Percentiles rank a stretch among this genome's conserved stretches.
These are phyloP conservation scores for Tetranychus piercei DNA, from an alignment of 2,888 invertebrate genomes.

Conservation along the genomic window DNA sequence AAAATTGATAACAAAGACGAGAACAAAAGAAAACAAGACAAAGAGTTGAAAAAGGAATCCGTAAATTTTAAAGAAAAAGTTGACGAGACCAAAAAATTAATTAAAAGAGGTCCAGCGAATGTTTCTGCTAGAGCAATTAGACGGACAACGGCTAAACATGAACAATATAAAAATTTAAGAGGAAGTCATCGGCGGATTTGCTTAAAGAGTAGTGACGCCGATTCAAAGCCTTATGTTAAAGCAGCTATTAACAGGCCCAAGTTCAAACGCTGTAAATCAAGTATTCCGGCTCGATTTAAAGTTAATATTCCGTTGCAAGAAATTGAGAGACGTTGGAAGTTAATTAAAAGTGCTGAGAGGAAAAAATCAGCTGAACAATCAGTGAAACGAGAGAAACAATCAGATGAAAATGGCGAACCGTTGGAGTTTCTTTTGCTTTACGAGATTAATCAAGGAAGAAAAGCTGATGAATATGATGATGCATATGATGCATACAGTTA, in stretches of 20 bases:
- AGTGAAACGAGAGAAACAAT: background rate
- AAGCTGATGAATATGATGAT: background rate
- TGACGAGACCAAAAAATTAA: background rate
- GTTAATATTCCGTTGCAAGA: conserved; percentile 13
- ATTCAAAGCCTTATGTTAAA: conserved; percentile 2
- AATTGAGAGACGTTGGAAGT: conserved; percentile 13
- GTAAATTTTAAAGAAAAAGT: background rate
- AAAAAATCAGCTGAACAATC: conserved; percentile 8
- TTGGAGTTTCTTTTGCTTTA: conserved; percentile 1
- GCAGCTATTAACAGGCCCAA: conserved; percentile 28
- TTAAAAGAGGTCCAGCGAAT: background rate
- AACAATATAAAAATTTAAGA: background rate
- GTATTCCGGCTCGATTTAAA: conserved; percentile 16
- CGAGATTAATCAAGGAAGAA: conserved; percentile 13
- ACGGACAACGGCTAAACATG: conserved; percentile 8
- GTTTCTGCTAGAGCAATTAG: background rate
- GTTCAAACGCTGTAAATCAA: conserved; percentile 44
- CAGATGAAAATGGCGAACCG: background rate
- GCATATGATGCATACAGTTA: background rate
- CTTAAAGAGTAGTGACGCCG: background rate
- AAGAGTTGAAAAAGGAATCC: background rate
- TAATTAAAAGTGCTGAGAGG: conserved; percentile 9
- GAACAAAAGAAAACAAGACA: background rate
- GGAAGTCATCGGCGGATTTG: background rate
- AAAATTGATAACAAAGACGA: background rate